Evolutionary conservation across 2,888 invertebrate species (phyloP).

Genomic region (Rhagium mordax): DNA sequence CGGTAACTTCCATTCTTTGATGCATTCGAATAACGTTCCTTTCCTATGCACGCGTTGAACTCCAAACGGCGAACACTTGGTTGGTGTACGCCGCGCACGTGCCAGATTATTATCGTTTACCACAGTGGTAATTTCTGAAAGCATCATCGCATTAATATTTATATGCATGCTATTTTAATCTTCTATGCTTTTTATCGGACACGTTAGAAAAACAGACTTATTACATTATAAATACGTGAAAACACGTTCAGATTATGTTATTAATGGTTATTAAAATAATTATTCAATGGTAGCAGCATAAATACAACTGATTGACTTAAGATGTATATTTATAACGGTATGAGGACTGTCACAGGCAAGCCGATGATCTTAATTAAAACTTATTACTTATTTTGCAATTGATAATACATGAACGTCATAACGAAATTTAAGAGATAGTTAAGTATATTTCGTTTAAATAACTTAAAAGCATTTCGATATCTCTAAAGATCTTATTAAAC

Average conservation of each 20-base stretch:
- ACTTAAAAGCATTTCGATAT: background rate
- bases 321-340: background rate
- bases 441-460: background rate
- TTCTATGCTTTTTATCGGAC: constrained; percentile 31
- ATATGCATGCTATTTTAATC: constrained; percentile 30
- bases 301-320: background rate
- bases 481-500: background rate
- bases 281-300: background rate
- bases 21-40: constrained; percentile 23
- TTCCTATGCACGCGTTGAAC: constrained; percentile 42
- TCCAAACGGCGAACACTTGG: constrained; percentile 36
- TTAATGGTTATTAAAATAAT: constrained; percentile 38
- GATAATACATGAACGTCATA: too few species aligned
- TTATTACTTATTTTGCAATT: background rate
- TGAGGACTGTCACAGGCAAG: background rate
- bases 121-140: constrained; percentile 45
- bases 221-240: constrained; percentile 41
- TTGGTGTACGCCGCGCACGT: constrained; percentile 39
- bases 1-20: background rate
- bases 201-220: constrained; percentile 36
- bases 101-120: constrained; percentile 45
- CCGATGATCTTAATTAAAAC: background rate
- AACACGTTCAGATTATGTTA: constrained; percentile 40
- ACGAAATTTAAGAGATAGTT: background rate
- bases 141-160: constrained; percentile 35